Evolutionary conservation across 2,797 vertebrate genomes (phyloP).

Genomic region (Microcaecilia unicolor): DNA sequence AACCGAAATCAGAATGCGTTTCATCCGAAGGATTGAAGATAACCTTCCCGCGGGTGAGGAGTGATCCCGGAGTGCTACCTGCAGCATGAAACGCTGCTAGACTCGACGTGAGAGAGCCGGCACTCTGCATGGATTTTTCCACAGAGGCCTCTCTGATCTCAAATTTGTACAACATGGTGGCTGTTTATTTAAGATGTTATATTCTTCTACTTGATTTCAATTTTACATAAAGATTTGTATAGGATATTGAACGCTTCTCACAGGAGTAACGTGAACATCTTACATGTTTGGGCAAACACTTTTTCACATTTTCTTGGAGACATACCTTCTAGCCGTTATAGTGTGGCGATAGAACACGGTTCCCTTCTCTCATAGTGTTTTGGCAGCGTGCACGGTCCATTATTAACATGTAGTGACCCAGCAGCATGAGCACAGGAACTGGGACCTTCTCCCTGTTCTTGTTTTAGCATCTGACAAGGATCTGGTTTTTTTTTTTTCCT

Average conservation of each 20-base stretch:
- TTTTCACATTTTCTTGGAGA: too few species aligned
- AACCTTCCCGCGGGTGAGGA: constrained; percentile 91
- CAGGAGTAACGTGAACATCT: constrained; percentile 26
- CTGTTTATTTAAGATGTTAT: constrained; percentile 36
- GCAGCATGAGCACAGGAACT: too few species aligned
- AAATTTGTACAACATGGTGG: constrained; percentile 19
- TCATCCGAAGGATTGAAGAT: constrained; percentile 94
- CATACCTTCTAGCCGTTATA: too few species aligned
- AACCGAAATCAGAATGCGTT: constrained; percentile 96
- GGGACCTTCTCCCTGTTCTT: too few species aligned
- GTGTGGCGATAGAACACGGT: too few species aligned
- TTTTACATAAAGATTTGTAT: constrained; percentile 20
- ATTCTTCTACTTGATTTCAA: constrained; percentile 34
- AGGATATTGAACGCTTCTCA: constrained; percentile 20
- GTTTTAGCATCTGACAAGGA: too few species aligned
- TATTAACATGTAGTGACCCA: too few species aligned
- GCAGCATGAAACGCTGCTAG: constrained; percentile 15
- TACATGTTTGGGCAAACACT: too few species aligned
- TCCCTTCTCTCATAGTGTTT: too few species aligned
- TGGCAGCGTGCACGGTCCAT: too few species aligned
- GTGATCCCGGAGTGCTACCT: constrained; percentile 13
- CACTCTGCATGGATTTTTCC: constrained; percentile 2
- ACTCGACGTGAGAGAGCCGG: background rate
- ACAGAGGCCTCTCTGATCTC: too few species aligned
- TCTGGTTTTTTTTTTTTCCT: too few species aligned